These are phyloP conservation scores for Campopleginae sp. DNA, from an alignment of 2,888 invertebrate genomes.

Conservation along the genomic window DNA sequence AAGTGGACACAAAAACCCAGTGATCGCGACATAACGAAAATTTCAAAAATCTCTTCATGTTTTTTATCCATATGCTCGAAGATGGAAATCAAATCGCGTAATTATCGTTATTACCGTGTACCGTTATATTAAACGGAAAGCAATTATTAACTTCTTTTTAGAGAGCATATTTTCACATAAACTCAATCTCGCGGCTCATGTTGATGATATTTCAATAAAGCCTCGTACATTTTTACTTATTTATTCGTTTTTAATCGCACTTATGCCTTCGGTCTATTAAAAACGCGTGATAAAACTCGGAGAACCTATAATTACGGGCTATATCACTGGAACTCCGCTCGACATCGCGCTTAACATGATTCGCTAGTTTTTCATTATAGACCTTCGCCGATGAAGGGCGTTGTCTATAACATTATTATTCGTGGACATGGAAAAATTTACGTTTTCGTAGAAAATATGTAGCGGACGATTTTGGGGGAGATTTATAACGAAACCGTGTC, in stretches of 20 bases:
- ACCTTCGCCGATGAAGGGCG: not conserved
- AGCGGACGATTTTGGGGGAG: too few relatives aligned
- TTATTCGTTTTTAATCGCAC: constrained; percentile 48
- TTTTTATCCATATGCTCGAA: constrained; percentile 12
- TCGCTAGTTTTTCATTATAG: constrained; percentile 1
- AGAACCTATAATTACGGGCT: constrained; percentile 50
- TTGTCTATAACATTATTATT: constrained; percentile 5
- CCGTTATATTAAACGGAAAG: constrained; percentile 19
- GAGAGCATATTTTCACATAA: constrained; percentile 10
- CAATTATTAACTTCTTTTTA: constrained; percentile 36
- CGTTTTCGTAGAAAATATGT: not conserved
- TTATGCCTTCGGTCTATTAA: constrained; percentile 34
- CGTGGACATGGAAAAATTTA: not conserved
- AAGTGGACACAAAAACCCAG: constrained; percentile 20
- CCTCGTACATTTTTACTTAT: constrained; percentile 35
- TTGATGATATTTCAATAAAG: constrained; percentile 63
- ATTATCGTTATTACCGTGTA: constrained; percentile 26
- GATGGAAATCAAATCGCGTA: constrained; percentile 22
- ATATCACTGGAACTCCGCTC: constrained; percentile 25
- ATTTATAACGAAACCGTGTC: not conserved
- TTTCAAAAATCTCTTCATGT: not conserved
- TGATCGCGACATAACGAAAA: not conserved
- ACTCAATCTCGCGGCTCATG: constrained; percentile 31
- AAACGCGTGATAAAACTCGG: constrained; percentile 38
- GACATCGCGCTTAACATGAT: constrained; percentile 38